Evolutionary conservation across 2,888 invertebrate species (phyloP).

Genomic region (Neelides folsomi): DNA sequence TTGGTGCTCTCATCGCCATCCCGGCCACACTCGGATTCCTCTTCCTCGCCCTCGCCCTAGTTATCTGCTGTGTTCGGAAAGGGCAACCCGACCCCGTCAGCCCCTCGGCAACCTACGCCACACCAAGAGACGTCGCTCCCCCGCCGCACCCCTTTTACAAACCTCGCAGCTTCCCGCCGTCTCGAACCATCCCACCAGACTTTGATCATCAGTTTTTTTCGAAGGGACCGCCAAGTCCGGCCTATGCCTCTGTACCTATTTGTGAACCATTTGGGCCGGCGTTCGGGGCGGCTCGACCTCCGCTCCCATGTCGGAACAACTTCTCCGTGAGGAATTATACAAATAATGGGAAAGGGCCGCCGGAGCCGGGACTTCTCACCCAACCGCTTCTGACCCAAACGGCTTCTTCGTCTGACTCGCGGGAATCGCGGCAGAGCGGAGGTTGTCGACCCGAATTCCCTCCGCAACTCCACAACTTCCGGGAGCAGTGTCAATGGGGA

Average conservation of each 20-base stretch:
- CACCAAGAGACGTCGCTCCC: conserved; percentile 14
- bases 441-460: conserved; percentile 10
- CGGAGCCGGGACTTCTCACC: conserved; percentile 16
- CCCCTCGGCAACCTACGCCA: conserved; percentile 17
- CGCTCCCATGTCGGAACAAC: conserved; percentile 15
- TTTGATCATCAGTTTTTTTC: conserved; percentile 11
- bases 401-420: conserved; percentile 21
- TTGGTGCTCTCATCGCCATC: conserved; percentile 17
- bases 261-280: conserved; percentile 10
- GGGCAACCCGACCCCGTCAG: conserved; percentile 3
- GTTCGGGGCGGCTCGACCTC: conserved; percentile 9
- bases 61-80: conserved; percentile 19
- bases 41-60: conserved; percentile 16
- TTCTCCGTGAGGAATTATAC: conserved; percentile 4
- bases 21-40: conserved; percentile 16
- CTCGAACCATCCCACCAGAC: conserved; percentile 6
- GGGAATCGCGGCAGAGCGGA: conserved; percentile 20
- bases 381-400: conserved; percentile 23
- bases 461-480: conserved; percentile 10
- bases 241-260: conserved; percentile 22
- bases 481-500: conserved; percentile 18
- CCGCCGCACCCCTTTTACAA: conserved; percentile 17
- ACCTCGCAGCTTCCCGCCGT: neutral
- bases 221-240: conserved; percentile 14
- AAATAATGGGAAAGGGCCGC: no score